Conservation (phyloP, 2,888 invertebrate species). For the Encarsia formosa region DNA sequence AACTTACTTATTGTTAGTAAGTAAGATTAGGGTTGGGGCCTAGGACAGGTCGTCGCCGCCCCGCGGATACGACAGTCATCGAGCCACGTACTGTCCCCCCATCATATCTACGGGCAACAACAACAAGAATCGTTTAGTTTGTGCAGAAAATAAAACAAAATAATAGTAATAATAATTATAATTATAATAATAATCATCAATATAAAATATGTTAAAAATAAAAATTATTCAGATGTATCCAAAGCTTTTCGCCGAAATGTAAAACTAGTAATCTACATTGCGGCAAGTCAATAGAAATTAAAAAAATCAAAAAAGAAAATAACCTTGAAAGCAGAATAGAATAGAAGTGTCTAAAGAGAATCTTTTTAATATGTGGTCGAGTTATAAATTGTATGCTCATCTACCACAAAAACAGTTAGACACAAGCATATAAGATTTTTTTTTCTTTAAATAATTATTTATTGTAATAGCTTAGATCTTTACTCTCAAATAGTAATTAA, state of each 20-base stretch:
- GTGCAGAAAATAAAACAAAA: constrained; percentile 48
- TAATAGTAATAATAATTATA: background rate
- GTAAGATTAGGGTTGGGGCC: constrained; percentile 53
- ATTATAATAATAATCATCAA: background rate
- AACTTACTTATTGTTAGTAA: constrained; percentile 54
- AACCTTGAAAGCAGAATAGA: constrained; percentile 12
- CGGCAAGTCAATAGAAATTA: constrained; percentile 12
- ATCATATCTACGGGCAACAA: constrained; percentile 57
- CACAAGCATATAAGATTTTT: no score
- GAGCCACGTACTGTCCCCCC: constrained; percentile 58
- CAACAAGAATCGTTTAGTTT: constrained; percentile 49
- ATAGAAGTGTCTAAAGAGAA: constrained; percentile 8
- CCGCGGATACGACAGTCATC: constrained; percentile 63
- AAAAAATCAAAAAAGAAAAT: constrained; percentile 4
- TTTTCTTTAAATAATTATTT: background rate
- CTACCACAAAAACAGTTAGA: no score
- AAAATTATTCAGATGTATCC: background rate
- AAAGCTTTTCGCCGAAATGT: constrained; percentile 17
- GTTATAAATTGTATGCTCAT: no score
- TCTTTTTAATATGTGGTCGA: no score
- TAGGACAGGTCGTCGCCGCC: constrained; percentile 56
- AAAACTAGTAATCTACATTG: constrained; percentile 20
- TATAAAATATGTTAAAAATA: background rate
- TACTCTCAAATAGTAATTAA: no score
- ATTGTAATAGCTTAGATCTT: no score